A percentile compares a stretch with the other conserved stretches of the same genome.
Evolutionary conservation across 2,797 vertebrate genomes (phyloP).

Genomic region (Amblyopsis hoosieri): DNA sequence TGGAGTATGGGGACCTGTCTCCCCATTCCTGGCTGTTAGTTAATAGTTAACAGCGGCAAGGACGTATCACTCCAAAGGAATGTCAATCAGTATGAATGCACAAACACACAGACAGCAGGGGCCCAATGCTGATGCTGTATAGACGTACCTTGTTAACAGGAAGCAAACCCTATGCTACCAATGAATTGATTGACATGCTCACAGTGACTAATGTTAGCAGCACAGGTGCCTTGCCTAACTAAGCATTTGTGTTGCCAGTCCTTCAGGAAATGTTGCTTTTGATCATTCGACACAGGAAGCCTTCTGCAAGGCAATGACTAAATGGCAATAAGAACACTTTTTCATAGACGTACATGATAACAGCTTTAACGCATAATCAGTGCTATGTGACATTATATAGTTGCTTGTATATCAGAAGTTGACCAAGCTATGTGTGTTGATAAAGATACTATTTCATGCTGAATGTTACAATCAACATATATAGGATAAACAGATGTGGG

Average conservation of each 20-base stretch:
- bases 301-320: constrained; percentile 1
- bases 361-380: neutral
- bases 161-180: constrained; percentile 68
- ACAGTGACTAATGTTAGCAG: constrained; percentile 63
- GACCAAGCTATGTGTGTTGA: neutral
- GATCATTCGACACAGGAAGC: constrained; percentile 18
- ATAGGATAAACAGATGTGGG: no score
- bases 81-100: constrained; percentile 62
- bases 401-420: neutral
- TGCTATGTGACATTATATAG: neutral
- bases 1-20: constrained; percentile 44
- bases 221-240: constrained; percentile 30
- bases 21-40: constrained; percentile 57
- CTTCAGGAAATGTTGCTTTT: constrained; percentile 14
- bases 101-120: constrained; percentile 68
- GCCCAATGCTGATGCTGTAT: constrained; percentile 71
- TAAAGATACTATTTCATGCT: neutral
- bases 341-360: neutral
- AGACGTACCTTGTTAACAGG: constrained; percentile 78
- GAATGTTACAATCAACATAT: no score
- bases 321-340: neutral
- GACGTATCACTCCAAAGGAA: constrained; percentile 64
- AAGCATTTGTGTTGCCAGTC: constrained; percentile 43
- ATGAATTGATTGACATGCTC: constrained; percentile 71
- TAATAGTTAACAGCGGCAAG: constrained; percentile 69